Conservation (phyloP, 2,888 invertebrate genomes). For the Cremastinae sp. region DNA sequence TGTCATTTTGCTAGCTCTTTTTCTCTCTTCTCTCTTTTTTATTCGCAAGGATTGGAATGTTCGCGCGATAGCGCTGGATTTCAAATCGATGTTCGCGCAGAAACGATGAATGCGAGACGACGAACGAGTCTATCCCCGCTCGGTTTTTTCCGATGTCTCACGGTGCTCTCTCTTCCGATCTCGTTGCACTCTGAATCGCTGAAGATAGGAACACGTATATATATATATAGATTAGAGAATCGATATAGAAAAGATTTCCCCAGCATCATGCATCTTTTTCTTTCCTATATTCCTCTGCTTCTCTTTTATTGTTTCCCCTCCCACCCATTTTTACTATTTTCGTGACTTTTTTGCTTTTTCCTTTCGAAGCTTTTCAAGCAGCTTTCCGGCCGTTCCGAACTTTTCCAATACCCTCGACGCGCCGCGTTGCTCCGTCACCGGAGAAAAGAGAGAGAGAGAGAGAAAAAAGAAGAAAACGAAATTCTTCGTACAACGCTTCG, state of each 20-base stretch:
- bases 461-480: not conserved
- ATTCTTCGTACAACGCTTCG: slow-evolving; percentile 14
- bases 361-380: slow-evolving; percentile 14
- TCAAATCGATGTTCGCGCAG: slow-evolving; percentile 39
- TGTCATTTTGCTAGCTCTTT: slow-evolving; percentile 33
- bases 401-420: slow-evolving; percentile 48
- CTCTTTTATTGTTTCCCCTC: slow-evolving; percentile 24
- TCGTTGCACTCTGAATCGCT: slow-evolving; percentile 42
- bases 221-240: not conserved
- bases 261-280: slow-evolving; percentile 22
- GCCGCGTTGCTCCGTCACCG: slow-evolving; percentile 4
- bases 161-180: slow-evolving; percentile 41
- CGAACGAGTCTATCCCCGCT: slow-evolving; percentile 54
- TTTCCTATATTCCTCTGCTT: slow-evolving; percentile 23
- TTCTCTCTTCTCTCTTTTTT: slow-evolving; percentile 20
- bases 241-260: slow-evolving; percentile 18
- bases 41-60: slow-evolving; percentile 9
- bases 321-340: slow-evolving; percentile 16
- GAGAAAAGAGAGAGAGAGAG: not conserved
- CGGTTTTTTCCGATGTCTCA: slow-evolving; percentile 43
- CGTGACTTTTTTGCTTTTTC: slow-evolving; percentile 4
- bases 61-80: slow-evolving; percentile 33
- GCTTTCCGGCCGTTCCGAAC: slow-evolving; percentile 40
- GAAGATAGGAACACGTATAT: not conserved
- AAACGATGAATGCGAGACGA: slow-evolving; percentile 38